Evolutionary conservation across 2,888 invertebrate genomes (phyloP).

Genomic region (Camptogramma bilineatum): DNA sequence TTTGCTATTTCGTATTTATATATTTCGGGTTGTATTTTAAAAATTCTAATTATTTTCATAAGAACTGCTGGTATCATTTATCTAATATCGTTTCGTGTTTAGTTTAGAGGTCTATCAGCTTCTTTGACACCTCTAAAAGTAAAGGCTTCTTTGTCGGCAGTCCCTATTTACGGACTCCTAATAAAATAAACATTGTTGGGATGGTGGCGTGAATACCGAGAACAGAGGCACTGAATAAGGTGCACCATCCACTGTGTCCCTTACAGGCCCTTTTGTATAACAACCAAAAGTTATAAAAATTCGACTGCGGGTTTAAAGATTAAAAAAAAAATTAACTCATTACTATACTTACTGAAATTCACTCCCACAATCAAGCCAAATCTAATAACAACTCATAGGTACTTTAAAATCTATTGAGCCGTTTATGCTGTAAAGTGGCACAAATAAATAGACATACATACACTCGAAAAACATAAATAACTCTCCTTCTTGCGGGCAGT

Average conservation of each 20-base stretch:
- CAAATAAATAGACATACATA: too few relatives aligned
- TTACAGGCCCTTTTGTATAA: not conserved
- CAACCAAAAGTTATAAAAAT: not conserved
- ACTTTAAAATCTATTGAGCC: too few relatives aligned
- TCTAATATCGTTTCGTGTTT: not conserved
- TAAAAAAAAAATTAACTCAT: too few relatives aligned
- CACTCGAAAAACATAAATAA: too few relatives aligned
- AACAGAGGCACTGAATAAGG: slow-evolving; percentile 22
- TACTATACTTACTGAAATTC: too few relatives aligned
- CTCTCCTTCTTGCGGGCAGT: too few relatives aligned
- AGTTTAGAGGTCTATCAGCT: slow-evolving; percentile 1
- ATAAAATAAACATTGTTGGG: slow-evolving; percentile 30
- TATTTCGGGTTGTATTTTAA: not conserved
- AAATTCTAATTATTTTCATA: not conserved
- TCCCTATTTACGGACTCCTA: slow-evolving; percentile 24
- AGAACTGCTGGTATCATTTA: not conserved
- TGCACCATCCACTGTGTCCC: slow-evolving; percentile 4
- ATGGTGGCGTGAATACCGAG: slow-evolving; percentile 35
- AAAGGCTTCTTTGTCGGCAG: slow-evolving; percentile 22
- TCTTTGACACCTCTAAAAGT: slow-evolving; percentile 29
- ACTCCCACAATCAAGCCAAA: too few relatives aligned
- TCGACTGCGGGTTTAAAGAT: too few relatives aligned
- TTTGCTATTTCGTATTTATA: not conserved
- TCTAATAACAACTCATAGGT: too few relatives aligned
- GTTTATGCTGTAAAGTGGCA: too few relatives aligned